Conservation (phyloP, 2,888 invertebrate species). For the Labia minor region DNA sequence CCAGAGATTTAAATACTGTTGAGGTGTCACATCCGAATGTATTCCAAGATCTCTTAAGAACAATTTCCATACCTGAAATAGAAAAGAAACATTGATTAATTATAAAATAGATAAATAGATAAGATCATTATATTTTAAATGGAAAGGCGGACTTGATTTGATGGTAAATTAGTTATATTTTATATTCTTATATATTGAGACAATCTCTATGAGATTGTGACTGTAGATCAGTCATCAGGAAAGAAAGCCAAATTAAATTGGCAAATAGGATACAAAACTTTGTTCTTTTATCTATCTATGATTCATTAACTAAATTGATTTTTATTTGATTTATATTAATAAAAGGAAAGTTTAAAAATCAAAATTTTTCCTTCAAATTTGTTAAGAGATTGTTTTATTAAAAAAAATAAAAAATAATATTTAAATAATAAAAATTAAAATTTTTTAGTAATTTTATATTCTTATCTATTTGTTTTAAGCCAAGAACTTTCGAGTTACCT, state of each 20-base stretch:
- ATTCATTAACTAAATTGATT: neutral
- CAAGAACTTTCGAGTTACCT: too few relatives aligned
- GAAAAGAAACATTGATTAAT: conserved; percentile 16
- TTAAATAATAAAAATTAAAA: too few relatives aligned
- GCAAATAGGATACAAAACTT: neutral
- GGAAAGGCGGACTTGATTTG: neutral
- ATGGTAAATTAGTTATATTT: neutral
- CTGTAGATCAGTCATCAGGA: too few relatives aligned
- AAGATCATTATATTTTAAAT: neutral
- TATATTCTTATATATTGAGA: too few relatives aligned
- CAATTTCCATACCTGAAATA: conserved; percentile 39
- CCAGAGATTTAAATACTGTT: conserved; percentile 42
- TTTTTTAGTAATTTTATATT: too few relatives aligned
- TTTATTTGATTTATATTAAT: too few relatives aligned
- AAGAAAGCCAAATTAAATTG: neutral
- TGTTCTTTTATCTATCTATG: neutral
- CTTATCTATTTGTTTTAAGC: too few relatives aligned
- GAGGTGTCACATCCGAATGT: conserved; percentile 36
- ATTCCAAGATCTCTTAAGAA: conserved; percentile 37
- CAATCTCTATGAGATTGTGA: too few relatives aligned
- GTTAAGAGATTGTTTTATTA: too few relatives aligned
- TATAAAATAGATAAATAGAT: neutral
- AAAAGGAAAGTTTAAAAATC: too few relatives aligned
- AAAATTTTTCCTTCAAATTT: too few relatives aligned
- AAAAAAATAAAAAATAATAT: too few relatives aligned